phyloP scores from a whole-genome alignment of 64 coral and sea anemone species.

The Platygyra sinensis region DNA sequence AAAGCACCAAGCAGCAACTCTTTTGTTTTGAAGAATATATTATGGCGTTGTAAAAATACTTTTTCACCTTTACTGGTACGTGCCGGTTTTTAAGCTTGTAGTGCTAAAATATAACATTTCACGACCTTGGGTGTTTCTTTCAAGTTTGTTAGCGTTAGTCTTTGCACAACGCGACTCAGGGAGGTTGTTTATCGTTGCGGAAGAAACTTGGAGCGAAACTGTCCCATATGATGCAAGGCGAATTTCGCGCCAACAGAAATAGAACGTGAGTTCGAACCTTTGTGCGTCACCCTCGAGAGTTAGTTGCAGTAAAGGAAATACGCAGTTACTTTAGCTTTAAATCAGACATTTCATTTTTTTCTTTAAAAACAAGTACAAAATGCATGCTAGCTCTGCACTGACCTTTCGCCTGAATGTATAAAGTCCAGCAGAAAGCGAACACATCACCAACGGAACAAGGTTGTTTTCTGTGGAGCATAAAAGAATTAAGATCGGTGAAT shows the following conservation, averaged over 20 bases:
- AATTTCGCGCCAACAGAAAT: slow-evolving; percentile 39
- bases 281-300: neutral
- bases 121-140: neutral
- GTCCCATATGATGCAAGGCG: neutral
- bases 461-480: slow-evolving; percentile 76
- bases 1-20: neutral
- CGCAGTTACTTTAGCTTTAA: neutral
- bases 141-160: neutral
- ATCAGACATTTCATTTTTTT: neutral
- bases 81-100: too few species aligned
- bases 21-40: neutral
- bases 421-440: slow-evolving; percentile 97
- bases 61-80: neutral
- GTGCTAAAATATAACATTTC: neutral
- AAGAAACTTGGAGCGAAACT: neutral
- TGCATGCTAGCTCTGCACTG: neutral
- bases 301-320: neutral
- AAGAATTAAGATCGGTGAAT: slow-evolving; percentile 37
- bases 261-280: neutral
- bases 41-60: neutral
- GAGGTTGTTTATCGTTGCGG: neutral
- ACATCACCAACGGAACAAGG: slow-evolving; percentile 87
- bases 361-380: neutral
- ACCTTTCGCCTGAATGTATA: slow-evolving; percentile 99
- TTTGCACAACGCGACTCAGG: neutral